phyloP scores from a whole-genome alignment of 2,113 vertebrate species.

The Megaleporinus macrocephalus region DNA sequence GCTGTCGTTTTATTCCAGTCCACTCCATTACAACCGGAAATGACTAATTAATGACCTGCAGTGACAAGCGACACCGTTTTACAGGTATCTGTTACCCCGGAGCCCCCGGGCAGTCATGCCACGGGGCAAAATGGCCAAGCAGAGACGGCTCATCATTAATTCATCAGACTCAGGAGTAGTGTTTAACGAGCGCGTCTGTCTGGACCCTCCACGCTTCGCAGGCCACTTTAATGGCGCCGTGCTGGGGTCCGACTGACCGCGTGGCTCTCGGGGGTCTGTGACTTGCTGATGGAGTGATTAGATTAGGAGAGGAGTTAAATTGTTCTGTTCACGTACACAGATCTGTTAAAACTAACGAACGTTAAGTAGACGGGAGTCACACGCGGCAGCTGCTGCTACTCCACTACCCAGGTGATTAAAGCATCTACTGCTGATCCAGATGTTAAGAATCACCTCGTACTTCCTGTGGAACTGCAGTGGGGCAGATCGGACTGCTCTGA shows the following conservation, averaged over 20 bases:
- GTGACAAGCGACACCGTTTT: constrained; percentile 42
- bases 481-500: no score
- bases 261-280: no score
- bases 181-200: constrained; percentile 45
- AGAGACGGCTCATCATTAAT: constrained; percentile 49
- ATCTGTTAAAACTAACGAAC: background rate
- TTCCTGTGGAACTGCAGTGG: no score
- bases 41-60: constrained; percentile 38
- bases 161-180: constrained; percentile 29
- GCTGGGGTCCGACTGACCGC: background rate
- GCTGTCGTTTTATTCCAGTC: background rate
- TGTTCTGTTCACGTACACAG: background rate
- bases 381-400: no score
- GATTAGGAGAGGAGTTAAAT: background rate
- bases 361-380: background rate
- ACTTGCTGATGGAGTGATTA: background rate
- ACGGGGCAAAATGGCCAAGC: constrained; percentile 27
- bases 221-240: constrained; percentile 7
- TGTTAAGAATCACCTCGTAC: no score
- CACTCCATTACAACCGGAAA: constrained; percentile 33
- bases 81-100: constrained; percentile 39
- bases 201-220: constrained; percentile 5
- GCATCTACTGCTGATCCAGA: no score
- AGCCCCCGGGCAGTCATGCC: constrained; percentile 13
- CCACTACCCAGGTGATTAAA: no score